phyloP scores from a whole-genome alignment of 2,797 vertebrate species.

The Philypnodon macrostomus region DNA sequence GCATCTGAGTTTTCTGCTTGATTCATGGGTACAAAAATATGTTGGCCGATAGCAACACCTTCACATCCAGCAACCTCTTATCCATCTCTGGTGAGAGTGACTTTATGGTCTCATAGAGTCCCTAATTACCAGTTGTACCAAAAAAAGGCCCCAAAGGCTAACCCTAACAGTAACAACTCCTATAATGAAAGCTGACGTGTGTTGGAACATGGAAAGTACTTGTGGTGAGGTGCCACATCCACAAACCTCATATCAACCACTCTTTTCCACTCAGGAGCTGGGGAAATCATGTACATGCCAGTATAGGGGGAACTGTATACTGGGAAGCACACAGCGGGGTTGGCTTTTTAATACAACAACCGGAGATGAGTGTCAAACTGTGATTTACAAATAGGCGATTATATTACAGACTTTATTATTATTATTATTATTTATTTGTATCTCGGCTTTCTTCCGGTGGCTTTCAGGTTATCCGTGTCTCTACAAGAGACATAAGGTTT shows the following conservation, averaged over 20 bases:
- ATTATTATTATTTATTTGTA: no score
- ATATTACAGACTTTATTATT: no score
- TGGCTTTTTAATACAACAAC: no score
- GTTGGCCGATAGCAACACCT: background rate
- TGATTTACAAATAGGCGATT: no score
- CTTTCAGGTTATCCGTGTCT: no score
- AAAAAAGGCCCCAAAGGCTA: constrained; percentile 24
- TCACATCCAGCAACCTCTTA: constrained; percentile 23
- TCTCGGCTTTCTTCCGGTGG: no score
- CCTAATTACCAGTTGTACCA: constrained; percentile 25
- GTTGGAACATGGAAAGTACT: constrained; percentile 39
- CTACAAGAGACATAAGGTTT: no score
- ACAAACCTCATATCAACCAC: constrained; percentile 43
- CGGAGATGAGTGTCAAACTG: no score
- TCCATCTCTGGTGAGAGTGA: constrained; percentile 20
- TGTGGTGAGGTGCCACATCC: constrained; percentile 40
- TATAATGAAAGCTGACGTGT: constrained; percentile 49
- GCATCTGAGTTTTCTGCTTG: no score
- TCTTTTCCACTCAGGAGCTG: constrained; percentile 38
- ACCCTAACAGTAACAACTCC: constrained; percentile 35
- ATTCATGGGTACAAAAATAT: constrained; percentile 25
- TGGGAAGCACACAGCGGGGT: no score
- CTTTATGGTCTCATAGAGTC: constrained; percentile 32
- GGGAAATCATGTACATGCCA: constrained; percentile 31
- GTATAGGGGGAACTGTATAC: no score